Percentiles rank a stretch among this genome's conserved stretches.
phyloP scores from a whole-genome alignment of 30 jellyfish, hydroid and myxozoan genomes.

The Chrysaora quinquecirrha region DNA sequence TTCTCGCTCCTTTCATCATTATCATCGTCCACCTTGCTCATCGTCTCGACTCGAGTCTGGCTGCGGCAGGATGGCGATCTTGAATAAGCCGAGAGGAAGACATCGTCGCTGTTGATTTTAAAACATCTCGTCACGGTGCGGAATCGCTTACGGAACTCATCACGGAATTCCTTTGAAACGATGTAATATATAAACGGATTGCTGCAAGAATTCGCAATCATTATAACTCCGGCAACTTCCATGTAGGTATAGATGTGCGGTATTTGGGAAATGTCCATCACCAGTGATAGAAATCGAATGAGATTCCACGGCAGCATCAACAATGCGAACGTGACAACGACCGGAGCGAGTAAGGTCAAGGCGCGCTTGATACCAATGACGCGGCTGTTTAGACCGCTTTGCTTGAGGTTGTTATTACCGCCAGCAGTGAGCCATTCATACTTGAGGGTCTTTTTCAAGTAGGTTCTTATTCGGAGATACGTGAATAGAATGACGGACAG shows the following conservation, averaged over 20 bases:
- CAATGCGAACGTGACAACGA: slow-evolving; percentile 76
- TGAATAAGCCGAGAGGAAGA: slow-evolving; percentile 3
- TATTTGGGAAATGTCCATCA: slow-evolving; percentile 32
- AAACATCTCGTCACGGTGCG: slow-evolving; percentile 52
- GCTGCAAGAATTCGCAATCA: slow-evolving; percentile 89
- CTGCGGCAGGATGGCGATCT: slow-evolving; percentile 22
- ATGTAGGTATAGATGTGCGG: slow-evolving; percentile 28
- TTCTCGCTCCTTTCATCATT: not conserved
- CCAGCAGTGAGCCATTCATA: slow-evolving; percentile 78
- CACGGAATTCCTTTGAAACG: slow-evolving; percentile 88
- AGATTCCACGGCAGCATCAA: slow-evolving; percentile 89
- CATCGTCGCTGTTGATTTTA: slow-evolving; percentile 20
- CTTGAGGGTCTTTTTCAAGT: slow-evolving; percentile 55
- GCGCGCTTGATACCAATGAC: slow-evolving; percentile 88
- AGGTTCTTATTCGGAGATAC: slow-evolving; percentile 68
- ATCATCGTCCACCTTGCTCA: slow-evolving; percentile 13
- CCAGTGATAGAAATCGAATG: slow-evolving; percentile 65
- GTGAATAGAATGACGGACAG: slow-evolving; percentile 82
- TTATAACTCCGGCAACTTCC: slow-evolving; percentile 56
- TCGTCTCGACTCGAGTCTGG: slow-evolving; percentile 40
- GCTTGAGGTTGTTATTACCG: slow-evolving; percentile 40
- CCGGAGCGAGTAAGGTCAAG: slow-evolving; percentile 91
- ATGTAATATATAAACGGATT: slow-evolving; percentile 87
- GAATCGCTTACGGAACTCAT: slow-evolving; percentile 77
- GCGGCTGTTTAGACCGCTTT: slow-evolving; percentile 56